A percentile compares a stretch with the other conserved stretches of the same genome.
Evolutionary conservation across 1,140 invertebrate genomes (phyloP).

Genomic region (Macrobrachium rosenbergii): DNA sequence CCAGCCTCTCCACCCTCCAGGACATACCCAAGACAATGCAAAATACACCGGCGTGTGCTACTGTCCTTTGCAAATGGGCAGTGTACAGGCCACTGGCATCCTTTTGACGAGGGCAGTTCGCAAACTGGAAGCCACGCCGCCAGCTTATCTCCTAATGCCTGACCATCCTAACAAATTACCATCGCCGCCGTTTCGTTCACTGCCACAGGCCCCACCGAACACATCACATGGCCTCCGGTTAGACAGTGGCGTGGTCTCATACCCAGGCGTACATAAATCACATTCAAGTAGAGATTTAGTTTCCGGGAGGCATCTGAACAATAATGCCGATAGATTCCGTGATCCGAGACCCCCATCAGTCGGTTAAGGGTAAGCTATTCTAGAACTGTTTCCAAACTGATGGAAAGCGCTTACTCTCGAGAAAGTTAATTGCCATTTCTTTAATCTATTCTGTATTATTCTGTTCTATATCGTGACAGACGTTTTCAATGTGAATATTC

Average conservation of each 20-base stretch:
- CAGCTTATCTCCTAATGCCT: constrained; percentile 37
- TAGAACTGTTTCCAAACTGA: no score
- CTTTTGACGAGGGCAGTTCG: constrained; percentile 28
- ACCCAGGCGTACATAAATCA: constrained; percentile 3
- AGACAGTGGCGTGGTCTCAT: neutral
- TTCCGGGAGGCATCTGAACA: neutral
- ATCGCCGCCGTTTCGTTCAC: neutral
- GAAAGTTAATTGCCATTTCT: no score
- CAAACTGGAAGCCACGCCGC: constrained; percentile 42
- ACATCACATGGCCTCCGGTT: constrained; percentile 34
- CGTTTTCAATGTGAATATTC: no score
- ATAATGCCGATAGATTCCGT: no score
- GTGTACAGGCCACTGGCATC: constrained; percentile 1
- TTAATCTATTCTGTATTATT: no score
- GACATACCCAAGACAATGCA: no score
- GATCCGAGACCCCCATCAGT: no score
- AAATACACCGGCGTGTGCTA: neutral
- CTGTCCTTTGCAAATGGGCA: constrained; percentile 34
- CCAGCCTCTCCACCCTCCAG: neutral
- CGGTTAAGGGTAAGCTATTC: no score
- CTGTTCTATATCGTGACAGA: no score
- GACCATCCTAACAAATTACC: constrained; percentile 37
- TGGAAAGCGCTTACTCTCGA: no score
- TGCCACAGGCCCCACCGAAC: constrained; percentile 43
- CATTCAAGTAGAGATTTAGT: neutral